Base-by-base conservation (phyloP, 2,113 vertebrate species). In the Chamaea fasciata region DNA sequence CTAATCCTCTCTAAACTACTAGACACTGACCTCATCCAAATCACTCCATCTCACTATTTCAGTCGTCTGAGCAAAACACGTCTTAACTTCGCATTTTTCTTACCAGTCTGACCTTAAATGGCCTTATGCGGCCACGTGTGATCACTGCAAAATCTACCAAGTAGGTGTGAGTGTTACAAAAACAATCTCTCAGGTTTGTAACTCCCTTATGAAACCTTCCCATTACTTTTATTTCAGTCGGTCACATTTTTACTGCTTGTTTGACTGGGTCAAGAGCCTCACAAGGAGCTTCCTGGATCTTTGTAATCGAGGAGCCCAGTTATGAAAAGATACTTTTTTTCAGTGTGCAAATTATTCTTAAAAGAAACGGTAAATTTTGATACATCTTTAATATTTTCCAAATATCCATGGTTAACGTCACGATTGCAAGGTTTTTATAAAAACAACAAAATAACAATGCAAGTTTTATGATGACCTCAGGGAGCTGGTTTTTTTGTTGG, bases 1-100 rank as follows among this genome's bases (percentile, higher is more conserved):
- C 42, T 96, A 95, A 96, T 96, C 94, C 94, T 95, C 59, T 90
- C 55, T 92, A 31, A 83, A 83, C 83, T 83, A 30, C 90, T 88
- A 92, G 71, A 35, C 71, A 42, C 47, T 93, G 94, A 97, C 92
- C 94, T 96, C 76, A 86, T 69, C 79, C 79, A 55, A 42, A 90
- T 83, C 50, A 83, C 79, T 57, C 89, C 39, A 67, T 92, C 88
- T 83, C 71, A 35, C 92, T 90, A n/a, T 88, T 76, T 81, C 55
- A 44, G 59, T 53, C 53, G 59, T 57, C 63, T 83, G 53, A 69
- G 19, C 68, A 67, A 63, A 83, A 63, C 39, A 39, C 10, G 1
- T 37, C 60, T 30, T 7, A 17, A 12, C 8, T 75, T 55, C 6
- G 41, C 9, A 9, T 76, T 92, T 95, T 88, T 46, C 37, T 64